phyloP scores from a whole-genome alignment of 2,113 vertebrate species.

The Antechinus stuartii region DNA sequence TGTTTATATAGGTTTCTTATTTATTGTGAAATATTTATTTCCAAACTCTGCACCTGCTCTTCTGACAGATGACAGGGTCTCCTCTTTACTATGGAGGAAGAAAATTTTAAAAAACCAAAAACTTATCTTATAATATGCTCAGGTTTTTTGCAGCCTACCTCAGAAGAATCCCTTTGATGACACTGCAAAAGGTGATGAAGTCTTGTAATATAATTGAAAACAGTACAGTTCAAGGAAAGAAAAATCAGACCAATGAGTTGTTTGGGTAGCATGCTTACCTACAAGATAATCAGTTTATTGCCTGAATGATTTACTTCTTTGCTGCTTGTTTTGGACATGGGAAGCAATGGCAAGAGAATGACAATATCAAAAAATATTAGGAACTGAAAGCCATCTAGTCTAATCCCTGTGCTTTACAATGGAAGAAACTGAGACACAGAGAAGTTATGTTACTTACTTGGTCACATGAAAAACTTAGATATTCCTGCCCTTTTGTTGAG shows the following conservation, averaged over 20 bases:
- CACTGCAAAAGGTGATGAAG: background rate
- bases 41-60: conserved; percentile 61
- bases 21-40: conserved; percentile 75
- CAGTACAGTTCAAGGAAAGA: background rate
- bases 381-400: background rate
- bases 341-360: background rate
- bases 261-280: background rate
- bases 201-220: background rate
- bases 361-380: background rate
- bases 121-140: background rate
- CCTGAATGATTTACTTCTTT: background rate
- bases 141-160: background rate
- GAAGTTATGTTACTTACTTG: background rate
- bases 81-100: background rate
- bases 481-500: background rate
- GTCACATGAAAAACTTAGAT: background rate
- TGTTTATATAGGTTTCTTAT: conserved; percentile 72
- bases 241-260: background rate
- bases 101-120: background rate
- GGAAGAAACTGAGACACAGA: background rate
- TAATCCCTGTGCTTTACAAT: background rate
- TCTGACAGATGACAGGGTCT: background rate
- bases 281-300: background rate
- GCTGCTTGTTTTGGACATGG: background rate
- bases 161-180: rapidly evolving